Base-by-base conservation (phyloP, 2,113 vertebrate species). In the Nycticryphes semicollaris region DNA sequence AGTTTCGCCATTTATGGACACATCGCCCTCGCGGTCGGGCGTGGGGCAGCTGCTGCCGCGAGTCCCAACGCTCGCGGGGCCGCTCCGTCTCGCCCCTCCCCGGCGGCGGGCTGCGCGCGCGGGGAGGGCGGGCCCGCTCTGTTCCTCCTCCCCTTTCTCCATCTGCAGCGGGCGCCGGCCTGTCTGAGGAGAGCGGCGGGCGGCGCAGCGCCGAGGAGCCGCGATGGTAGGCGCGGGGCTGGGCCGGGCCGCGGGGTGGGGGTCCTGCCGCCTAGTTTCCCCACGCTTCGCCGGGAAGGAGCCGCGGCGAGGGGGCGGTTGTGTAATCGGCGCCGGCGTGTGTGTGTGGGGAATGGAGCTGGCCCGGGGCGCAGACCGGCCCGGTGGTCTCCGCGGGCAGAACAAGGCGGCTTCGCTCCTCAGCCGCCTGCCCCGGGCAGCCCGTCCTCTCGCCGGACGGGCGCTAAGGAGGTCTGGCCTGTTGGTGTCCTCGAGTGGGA, bases 1-100 rank as follows among this genome's bases (percentile, higher is more conserved):
- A 89, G 25, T 73, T 95, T 95, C 91, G 72, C 91, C 91, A 85
- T 89, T 53, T 85, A 85, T 45, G 94, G 94, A 63, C 69, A 88
- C 68, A 20, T 2, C 7, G 64, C 39, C 39, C 24, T 41, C n/a
- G 4, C n/a, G 35, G 35, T 20, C 17, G 18, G 57, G 37, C 31
- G 2, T 5, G 48, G 51, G 53, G 53, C 8, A 54, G 78, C 28
- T 10, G 60, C 22, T 11, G 8, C 17, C 27, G n/a, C n/a, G 11
- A 23, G 72, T 41, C 17, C 2, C 14, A 3, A 39, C 33, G 14
- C 25, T 19, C 33, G 33, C 27, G 50, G 48, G 50, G n/a, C 27
- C 17, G 59, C 57, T 25, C 35, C 48, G 22, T 30, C 54, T 37
- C 39, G 59, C 59, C 75, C 75, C 35, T 53, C 57, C 75, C 24